Percentiles rank a stretch among this genome's conserved stretches.
These are phyloP conservation scores for Drosophila saltans DNA, from an alignment of 1,140 invertebrate species.

Conservation along the genomic window DNA sequence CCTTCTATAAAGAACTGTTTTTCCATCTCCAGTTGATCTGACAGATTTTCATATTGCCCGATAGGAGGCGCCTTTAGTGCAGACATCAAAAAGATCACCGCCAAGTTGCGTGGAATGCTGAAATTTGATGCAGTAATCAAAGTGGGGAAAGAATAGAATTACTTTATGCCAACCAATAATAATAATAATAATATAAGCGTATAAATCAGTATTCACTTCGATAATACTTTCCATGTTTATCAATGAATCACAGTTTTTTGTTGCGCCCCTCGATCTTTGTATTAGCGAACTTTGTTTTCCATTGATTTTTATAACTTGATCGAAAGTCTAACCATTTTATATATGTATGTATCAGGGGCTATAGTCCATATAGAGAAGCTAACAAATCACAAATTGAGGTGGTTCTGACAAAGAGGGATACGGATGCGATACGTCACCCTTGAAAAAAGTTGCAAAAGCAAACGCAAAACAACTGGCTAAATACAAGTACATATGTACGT, in stretches of 20 bases:
- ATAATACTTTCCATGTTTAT: background rate
- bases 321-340: background rate
- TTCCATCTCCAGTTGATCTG: too few species aligned
- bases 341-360: background rate
- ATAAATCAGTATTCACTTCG: background rate
- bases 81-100: too few species aligned
- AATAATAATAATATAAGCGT: too few species aligned
- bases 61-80: too few species aligned
- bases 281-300: constrained; percentile 4
- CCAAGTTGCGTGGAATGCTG: too few species aligned
- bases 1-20: too few species aligned
- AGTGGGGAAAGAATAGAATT: too few species aligned
- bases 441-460: constrained; percentile 29
- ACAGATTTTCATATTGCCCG: too few species aligned
- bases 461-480: constrained; percentile 40
- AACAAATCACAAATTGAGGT: constrained; percentile 17
- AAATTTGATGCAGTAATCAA: too few species aligned
- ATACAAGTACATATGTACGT: constrained; percentile 16
- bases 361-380: constrained; percentile 3
- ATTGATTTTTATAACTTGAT: background rate
- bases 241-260: background rate
- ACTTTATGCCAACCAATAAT: too few species aligned
- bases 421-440: constrained; percentile 29
- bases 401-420: constrained; percentile 4
- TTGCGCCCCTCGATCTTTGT: constrained; percentile 1